These are phyloP conservation scores for Toxotes lorentzi DNA, from an alignment of 2,797 vertebrate genomes.

Conservation along the genomic window DNA sequence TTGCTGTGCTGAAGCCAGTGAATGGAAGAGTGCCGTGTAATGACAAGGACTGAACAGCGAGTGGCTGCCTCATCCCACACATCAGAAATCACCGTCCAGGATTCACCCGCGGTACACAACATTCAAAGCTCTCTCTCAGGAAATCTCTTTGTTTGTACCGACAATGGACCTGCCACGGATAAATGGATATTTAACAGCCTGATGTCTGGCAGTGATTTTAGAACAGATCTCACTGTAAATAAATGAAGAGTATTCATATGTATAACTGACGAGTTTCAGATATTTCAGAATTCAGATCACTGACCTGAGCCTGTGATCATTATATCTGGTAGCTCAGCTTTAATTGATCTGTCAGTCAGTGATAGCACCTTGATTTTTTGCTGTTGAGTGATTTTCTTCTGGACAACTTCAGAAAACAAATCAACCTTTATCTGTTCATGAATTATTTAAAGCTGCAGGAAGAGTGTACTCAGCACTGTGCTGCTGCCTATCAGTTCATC, in stretches of 20 bases:
- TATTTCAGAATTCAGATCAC: too few species aligned
- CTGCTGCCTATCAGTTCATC: not conserved
- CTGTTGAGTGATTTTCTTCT: not conserved
- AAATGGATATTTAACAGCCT: not conserved
- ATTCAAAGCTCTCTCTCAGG: not conserved
- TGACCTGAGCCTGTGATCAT: not conserved
- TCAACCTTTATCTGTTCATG: not conserved
- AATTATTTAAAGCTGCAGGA: not conserved
- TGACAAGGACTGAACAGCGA: conserved; percentile 35
- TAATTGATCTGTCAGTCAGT: not conserved
- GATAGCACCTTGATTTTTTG: not conserved
- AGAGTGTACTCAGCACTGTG: too few species aligned
- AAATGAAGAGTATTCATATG: too few species aligned
- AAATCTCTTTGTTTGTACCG: not conserved
- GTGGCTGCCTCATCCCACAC: conserved; percentile 47
- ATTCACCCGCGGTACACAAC: not conserved
- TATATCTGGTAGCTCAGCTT: not conserved
- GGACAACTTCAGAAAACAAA: not conserved
- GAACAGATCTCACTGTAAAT: too few species aligned
- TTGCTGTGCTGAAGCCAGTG: not conserved
- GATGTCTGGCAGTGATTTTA: not conserved
- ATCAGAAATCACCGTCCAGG: conserved; percentile 1
- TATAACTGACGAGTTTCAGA: too few species aligned
- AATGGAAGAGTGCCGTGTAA: conserved; percentile 23
- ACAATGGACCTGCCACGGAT: not conserved